Percentiles rank a stretch among this genome's conserved stretches.
Conservation (phyloP, 92 coral and sea anemone genomes). For the Pocillopora grandis region DNA sequence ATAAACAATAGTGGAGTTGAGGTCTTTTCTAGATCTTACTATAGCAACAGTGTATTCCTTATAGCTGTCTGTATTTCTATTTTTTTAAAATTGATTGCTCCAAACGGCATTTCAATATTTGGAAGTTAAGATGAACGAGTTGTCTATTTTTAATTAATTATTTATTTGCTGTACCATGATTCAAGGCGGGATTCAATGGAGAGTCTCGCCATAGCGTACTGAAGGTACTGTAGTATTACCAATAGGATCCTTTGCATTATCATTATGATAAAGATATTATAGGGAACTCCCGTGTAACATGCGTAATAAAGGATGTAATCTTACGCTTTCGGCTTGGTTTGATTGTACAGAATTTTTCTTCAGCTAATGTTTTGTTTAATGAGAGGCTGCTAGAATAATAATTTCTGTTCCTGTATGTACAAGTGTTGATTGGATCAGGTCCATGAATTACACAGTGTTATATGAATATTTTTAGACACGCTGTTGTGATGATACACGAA, state of each 20-base stretch:
- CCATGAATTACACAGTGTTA: too few relatives aligned
- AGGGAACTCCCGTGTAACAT: constrained; percentile 12
- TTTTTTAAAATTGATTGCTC: not conserved
- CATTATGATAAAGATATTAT: constrained; percentile 11
- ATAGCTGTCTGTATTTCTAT: constrained; percentile 2
- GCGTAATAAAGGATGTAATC: constrained; percentile 30
- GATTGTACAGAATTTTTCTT: too few relatives aligned
- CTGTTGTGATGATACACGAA: too few relatives aligned
- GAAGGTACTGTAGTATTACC: not conserved
- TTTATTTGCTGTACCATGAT: constrained; percentile 21
- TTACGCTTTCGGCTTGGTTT: not conserved
- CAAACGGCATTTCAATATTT: constrained; percentile 16
- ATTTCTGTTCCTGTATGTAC: not conserved
- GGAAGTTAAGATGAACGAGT: not conserved
- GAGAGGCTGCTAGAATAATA: not conserved
- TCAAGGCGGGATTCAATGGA: not conserved
- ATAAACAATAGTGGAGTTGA: too few relatives aligned
- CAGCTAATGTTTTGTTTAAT: not conserved
- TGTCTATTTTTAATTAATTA: constrained; percentile 32
- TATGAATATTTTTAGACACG: too few relatives aligned
- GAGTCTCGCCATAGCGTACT: not conserved
- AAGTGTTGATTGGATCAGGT: too few relatives aligned
- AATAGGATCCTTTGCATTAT: constrained; percentile 18
- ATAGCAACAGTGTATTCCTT: not conserved
- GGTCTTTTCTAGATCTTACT: not conserved